Conservation (phyloP, 1,140 invertebrate species). For the Drosophila prosaltans region DNA sequence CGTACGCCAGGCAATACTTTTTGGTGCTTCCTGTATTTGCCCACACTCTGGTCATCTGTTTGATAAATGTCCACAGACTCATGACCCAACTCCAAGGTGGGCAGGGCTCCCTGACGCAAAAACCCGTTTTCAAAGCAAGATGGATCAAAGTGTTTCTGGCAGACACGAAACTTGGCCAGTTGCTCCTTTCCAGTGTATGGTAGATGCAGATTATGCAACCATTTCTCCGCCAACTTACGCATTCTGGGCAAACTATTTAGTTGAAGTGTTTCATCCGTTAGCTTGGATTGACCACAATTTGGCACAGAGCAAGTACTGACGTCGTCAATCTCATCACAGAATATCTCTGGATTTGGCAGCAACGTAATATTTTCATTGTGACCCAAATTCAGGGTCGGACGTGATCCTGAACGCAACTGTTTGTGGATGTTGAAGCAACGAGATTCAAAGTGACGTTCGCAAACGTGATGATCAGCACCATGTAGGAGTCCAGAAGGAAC, state of each 20-base stretch:
- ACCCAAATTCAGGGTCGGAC: slow-evolving; percentile 63
- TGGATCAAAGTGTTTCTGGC: slow-evolving; percentile 56
- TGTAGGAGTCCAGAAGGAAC: slow-evolving; percentile 16
- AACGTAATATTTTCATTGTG: slow-evolving; percentile 34
- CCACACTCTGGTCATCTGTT: not conserved
- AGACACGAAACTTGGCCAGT: slow-evolving; percentile 40
- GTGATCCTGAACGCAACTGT: slow-evolving; percentile 43
- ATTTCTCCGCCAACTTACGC: slow-evolving; percentile 45
- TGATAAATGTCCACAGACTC: slow-evolving; percentile 34
- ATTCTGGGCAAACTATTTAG: slow-evolving; percentile 50
- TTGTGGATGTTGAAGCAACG: slow-evolving; percentile 50
- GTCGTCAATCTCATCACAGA: slow-evolving; percentile 18
- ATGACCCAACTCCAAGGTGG: slow-evolving; percentile 65
- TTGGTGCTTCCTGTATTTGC: slow-evolving; percentile 4
- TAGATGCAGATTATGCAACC: slow-evolving; percentile 60
- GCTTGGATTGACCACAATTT: slow-evolving; percentile 35
- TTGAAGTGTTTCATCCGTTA: slow-evolving; percentile 19
- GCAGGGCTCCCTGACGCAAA: slow-evolving; percentile 40
- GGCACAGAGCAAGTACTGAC: slow-evolving; percentile 53
- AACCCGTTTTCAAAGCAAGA: slow-evolving; percentile 32
- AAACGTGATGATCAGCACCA: slow-evolving; percentile 40
- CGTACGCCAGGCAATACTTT: not conserved
- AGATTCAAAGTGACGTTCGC: slow-evolving; percentile 67
- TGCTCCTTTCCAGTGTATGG: slow-evolving; percentile 16
- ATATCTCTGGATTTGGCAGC: slow-evolving; percentile 43